Evolutionary conservation across 2,797 vertebrate species (phyloP).

Genomic region (Sebastes steindachneri): DNA sequence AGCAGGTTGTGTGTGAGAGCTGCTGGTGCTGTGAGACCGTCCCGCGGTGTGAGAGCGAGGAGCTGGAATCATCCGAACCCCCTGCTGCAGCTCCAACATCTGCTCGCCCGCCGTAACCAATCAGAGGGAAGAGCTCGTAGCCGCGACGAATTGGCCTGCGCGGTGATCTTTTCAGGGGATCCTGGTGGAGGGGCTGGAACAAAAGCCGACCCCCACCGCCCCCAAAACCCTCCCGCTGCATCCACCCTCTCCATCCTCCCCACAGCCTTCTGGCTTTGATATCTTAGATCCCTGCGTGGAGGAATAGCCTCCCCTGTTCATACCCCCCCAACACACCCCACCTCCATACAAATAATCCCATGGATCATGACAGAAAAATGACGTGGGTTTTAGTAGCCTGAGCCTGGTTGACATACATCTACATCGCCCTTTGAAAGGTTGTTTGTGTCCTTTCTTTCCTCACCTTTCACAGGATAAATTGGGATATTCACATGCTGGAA

Average conservation of each 20-base stretch:
- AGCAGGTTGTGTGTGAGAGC: slow-evolving; percentile 61
- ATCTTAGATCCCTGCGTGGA: slow-evolving; percentile 84
- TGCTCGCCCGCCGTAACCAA: slow-evolving; percentile 80
- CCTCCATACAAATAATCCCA: slow-evolving; percentile 74
- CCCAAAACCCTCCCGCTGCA: slow-evolving; percentile 55
- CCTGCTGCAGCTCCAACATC: slow-evolving; percentile 86
- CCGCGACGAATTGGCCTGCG: slow-evolving; percentile 83
- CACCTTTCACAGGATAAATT: slow-evolving; percentile 24
- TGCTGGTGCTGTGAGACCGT: slow-evolving; percentile 63
- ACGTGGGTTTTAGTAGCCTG: slow-evolving; percentile 50
- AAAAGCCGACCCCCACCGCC: slow-evolving; percentile 75
- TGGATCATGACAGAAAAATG: slow-evolving; percentile 80
- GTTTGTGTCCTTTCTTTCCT: slow-evolving; percentile 43
- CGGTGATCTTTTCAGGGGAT: slow-evolving; percentile 86
- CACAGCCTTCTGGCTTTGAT: slow-evolving; percentile 82
- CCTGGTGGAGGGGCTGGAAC: slow-evolving; percentile 81
- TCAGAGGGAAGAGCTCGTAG: slow-evolving; percentile 72
- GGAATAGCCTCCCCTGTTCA: slow-evolving; percentile 66
- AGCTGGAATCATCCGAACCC: slow-evolving; percentile 76
- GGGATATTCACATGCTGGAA: slow-evolving; percentile 30
- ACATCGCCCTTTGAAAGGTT: slow-evolving; percentile 28
- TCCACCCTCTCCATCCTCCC: slow-evolving; percentile 73
- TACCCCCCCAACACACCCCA: slow-evolving; percentile 35
- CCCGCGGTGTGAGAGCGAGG: slow-evolving; percentile 68
- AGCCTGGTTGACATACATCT: slow-evolving; percentile 51